Evolutionary conservation across 2,113 vertebrate genomes (phyloP).

Genomic region (Aythya baeri): DNA sequence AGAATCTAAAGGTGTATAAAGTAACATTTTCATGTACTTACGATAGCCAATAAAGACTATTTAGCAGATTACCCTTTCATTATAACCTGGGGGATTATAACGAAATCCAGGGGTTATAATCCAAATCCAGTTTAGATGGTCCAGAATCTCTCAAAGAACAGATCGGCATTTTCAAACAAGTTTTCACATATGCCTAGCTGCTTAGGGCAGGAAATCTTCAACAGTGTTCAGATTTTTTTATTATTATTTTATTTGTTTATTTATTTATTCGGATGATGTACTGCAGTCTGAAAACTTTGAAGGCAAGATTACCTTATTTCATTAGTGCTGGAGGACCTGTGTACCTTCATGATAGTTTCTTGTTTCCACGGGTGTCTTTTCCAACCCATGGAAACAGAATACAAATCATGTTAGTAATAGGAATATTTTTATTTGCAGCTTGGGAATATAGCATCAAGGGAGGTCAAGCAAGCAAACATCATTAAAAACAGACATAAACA

Average conservation of each 20-base stretch:
- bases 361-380: neutral
- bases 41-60: neutral
- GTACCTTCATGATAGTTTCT: neutral
- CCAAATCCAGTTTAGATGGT: neutral
- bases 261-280: neutral
- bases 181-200: neutral
- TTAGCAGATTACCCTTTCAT: neutral
- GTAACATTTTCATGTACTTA: neutral
- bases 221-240: neutral
- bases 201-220: neutral
- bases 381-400: neutral
- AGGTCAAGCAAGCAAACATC: neutral
- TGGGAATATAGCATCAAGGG: neutral
- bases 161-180: neutral
- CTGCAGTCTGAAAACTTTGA: neutral
- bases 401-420: neutral
- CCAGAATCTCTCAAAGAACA: slow-evolving; percentile 10
- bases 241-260: no score
- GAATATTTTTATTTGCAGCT: neutral
- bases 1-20: neutral
- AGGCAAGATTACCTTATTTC: neutral
- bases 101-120: no score
- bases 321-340: neutral
- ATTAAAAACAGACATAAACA: neutral
- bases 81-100: neutral